Percentiles rank a stretch among this genome's conserved stretches.
Evolutionary conservation across 2,797 vertebrate species (phyloP).

Genomic region (Anisognathus igniventris): DNA sequence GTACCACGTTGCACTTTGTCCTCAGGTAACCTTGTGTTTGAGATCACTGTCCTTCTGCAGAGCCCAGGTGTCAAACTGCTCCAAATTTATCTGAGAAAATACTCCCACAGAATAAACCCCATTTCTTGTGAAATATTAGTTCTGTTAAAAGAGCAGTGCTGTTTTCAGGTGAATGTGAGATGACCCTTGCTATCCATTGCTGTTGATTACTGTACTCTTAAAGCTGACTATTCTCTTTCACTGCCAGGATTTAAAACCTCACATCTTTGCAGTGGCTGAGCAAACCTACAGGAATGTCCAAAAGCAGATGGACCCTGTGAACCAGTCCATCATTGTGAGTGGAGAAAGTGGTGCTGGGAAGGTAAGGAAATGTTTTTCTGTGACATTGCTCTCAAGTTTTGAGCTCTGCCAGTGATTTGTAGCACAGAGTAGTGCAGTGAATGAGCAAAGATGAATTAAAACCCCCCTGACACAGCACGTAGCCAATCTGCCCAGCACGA

Average conservation of each 20-base stretch:
- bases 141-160: background rate
- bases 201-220: background rate
- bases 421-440: background rate
- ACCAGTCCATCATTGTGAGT: slow-evolving; percentile 95
- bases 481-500: background rate
- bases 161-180: background rate
- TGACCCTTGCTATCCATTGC: background rate
- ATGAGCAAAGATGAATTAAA: background rate
- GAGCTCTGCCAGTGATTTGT: background rate
- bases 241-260: slow-evolving; percentile 84
- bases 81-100: background rate
- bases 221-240: background rate
- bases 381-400: background rate
- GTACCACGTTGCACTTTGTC: slow-evolving; percentile 84
- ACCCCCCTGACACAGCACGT: background rate
- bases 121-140: background rate
- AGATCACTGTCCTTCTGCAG: background rate
- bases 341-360: slow-evolving; percentile 98
- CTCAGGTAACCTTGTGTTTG: slow-evolving; percentile 80
- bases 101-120: background rate
- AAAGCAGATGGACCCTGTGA: slow-evolving; percentile 83
- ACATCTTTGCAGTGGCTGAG: slow-evolving; percentile 93
- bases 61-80: background rate
- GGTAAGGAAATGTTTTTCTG: slow-evolving; percentile 70
- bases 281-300: slow-evolving; percentile 91